Percentiles rank a stretch among this genome's conserved stretches.
These are phyloP conservation scores for Heliconius aoede DNA, from an alignment of 2,888 invertebrate genomes.

Conservation along the genomic window DNA sequence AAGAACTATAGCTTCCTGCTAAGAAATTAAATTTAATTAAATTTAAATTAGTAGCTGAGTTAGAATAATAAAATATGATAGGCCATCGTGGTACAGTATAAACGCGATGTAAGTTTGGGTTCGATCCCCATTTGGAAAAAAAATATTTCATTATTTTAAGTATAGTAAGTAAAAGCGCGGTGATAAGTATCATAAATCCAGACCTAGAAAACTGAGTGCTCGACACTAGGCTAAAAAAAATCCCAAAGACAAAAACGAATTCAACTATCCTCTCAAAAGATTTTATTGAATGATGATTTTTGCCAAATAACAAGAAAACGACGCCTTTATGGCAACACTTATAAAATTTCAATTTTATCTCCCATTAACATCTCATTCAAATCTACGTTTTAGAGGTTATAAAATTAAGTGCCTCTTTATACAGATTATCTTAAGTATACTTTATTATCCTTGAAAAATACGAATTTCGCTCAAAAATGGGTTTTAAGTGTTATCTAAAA, in stretches of 20 bases:
- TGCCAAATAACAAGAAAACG: not conserved
- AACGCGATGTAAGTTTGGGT: too few relatives aligned
- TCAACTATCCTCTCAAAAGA: not conserved
- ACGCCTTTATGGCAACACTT: not conserved
- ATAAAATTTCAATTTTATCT: constrained; percentile 19
- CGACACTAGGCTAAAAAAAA: not conserved
- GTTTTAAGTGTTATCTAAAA: not conserved
- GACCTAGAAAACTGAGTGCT: too few relatives aligned
- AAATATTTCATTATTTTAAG: too few relatives aligned
- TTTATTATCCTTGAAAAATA: not conserved
- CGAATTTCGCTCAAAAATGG: not conserved
- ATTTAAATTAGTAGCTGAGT: too few relatives aligned
- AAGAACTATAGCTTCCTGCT: too few relatives aligned
- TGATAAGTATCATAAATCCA: too few relatives aligned
- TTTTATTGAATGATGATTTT: not conserved
- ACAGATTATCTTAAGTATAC: constrained; percentile 5
- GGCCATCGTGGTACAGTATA: too few relatives aligned
- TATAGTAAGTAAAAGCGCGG: too few relatives aligned
- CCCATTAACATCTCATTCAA: constrained; percentile 19
- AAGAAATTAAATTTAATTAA: too few relatives aligned
- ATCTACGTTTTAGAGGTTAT: constrained; percentile 3
- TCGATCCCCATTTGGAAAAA: too few relatives aligned
- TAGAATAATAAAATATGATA: too few relatives aligned
- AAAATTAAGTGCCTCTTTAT: constrained; percentile 4
- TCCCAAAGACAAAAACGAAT: not conserved